A percentile compares a stretch with the other conserved stretches of the same genome.
Conservation (phyloP, 2,888 invertebrate species). For the Caenorhabditis sp. region DNA sequence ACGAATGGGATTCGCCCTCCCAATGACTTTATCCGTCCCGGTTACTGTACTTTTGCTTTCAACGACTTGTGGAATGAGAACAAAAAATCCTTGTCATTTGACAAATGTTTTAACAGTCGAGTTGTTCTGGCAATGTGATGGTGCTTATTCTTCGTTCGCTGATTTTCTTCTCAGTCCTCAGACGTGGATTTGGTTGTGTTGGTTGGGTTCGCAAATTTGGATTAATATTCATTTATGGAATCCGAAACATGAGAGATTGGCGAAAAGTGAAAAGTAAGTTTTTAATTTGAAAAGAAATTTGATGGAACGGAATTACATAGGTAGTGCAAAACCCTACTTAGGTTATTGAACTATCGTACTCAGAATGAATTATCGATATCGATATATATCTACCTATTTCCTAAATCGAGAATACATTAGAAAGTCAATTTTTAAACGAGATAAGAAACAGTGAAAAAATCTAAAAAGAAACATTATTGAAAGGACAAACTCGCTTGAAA, state of each 20-base stretch:
- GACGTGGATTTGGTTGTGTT: slow-evolving; percentile 69
- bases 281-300: no score
- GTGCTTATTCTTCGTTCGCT: slow-evolving; percentile 38
- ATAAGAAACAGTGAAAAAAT: no score
- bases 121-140: slow-evolving; percentile 90
- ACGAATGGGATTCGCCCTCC: slow-evolving; percentile 94
- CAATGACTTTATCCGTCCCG: slow-evolving; percentile 90
- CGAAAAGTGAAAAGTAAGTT: slow-evolving; percentile 81
- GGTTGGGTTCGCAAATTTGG: slow-evolving; percentile 81
- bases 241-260: slow-evolving; percentile 94
- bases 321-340: no score
- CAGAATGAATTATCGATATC: no score
- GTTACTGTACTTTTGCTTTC: slow-evolving; percentile 79
- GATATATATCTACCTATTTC: no score
- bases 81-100: slow-evolving; percentile 87
- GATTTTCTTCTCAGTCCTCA: slow-evolving; percentile 59
- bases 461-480: no score
- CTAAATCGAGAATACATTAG: no score
- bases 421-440: no score
- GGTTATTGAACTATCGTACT: no score
- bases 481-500: no score
- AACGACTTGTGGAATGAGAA: slow-evolving; percentile 74
- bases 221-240: slow-evolving; percentile 96
- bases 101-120: slow-evolving; percentile 63
- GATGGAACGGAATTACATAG: no score